Evolutionary conservation across 2,113 vertebrate species (phyloP).

Genomic region (Onychostruthus taczanowskii): DNA sequence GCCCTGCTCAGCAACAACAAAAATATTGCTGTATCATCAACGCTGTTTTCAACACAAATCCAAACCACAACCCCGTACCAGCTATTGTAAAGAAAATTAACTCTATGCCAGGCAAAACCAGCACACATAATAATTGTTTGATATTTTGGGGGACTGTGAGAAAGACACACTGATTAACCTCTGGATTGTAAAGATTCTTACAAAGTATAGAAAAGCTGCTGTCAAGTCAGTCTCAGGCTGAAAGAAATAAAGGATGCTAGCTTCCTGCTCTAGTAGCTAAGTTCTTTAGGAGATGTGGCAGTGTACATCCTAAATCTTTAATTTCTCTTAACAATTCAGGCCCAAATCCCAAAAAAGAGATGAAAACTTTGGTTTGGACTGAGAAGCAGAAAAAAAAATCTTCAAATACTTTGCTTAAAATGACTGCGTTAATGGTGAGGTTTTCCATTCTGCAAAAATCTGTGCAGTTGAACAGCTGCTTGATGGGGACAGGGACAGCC

Average conservation of each 20-base stretch:
- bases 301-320: background rate
- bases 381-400: background rate
- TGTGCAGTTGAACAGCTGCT: background rate
- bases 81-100: background rate
- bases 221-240: background rate
- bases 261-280: background rate
- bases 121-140: background rate
- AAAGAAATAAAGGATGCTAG: background rate
- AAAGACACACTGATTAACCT: background rate
- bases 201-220: background rate
- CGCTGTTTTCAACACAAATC: background rate
- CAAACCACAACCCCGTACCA: background rate
- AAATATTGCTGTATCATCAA: background rate
- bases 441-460: background rate
- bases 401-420: background rate
- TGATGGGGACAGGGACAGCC: background rate
- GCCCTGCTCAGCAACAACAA: background rate
- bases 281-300: background rate
- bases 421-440: background rate
- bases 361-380: background rate
- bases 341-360: background rate
- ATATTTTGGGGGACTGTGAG: background rate
- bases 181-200: background rate
- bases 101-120: background rate
- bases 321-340: background rate